Evolutionary conservation across 2,888 invertebrate species (phyloP).

Genomic region (Poecilus cupreus): DNA sequence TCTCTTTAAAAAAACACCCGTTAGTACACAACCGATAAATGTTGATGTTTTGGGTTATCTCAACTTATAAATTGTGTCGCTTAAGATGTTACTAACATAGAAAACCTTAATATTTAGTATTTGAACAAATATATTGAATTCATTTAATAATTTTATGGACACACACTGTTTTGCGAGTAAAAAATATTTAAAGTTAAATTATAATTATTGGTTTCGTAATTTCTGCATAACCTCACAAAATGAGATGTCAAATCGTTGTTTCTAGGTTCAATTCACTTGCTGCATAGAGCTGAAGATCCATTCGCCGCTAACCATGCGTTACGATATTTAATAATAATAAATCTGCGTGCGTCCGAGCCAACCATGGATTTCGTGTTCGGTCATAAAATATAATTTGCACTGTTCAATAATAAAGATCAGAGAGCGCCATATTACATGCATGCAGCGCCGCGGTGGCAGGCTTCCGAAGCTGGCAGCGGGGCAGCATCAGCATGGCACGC

Average conservation of each 20-base stretch:
- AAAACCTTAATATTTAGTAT: too few relatives aligned
- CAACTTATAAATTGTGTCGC: too few relatives aligned
- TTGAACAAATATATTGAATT: too few relatives aligned
- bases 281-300: background rate
- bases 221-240: too few relatives aligned
- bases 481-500: constrained; percentile 1
- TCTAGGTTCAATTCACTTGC: background rate
- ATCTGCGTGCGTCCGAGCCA: constrained; percentile 43
- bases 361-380: constrained; percentile 37
- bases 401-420: constrained; percentile 54
- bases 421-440: constrained; percentile 15
- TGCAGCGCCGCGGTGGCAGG: constrained; percentile 18
- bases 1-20: too few relatives aligned
- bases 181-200: too few relatives aligned
- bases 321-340: constrained; percentile 55
- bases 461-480: constrained; percentile 18
- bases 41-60: too few relatives aligned
- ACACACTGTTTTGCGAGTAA: too few relatives aligned
- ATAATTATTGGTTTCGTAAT: too few relatives aligned
- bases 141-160: too few relatives aligned
- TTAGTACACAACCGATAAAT: too few relatives aligned
- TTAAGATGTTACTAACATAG: too few relatives aligned
- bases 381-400: constrained; percentile 53
- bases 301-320: constrained; percentile 30
- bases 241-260: background rate